Conservation (phyloP, 2,113 vertebrate species). For the Xiphophorus hellerii region DNA sequence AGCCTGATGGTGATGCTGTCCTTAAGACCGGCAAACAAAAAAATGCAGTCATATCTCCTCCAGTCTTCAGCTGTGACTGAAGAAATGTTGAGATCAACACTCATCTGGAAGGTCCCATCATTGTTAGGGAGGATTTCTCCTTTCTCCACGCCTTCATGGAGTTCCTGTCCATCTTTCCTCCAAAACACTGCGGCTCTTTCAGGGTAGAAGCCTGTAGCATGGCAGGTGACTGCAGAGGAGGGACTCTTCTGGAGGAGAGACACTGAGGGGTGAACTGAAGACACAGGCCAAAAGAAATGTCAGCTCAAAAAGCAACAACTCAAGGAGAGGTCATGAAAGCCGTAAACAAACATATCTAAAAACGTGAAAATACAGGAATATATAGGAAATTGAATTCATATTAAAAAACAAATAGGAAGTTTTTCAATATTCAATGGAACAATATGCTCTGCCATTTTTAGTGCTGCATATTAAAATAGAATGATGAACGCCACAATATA, state of each 20-base stretch:
- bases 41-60: constrained; percentile 40
- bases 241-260: constrained; percentile 15
- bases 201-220: constrained; percentile 7
- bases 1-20: constrained; percentile 5
- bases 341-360: not conserved
- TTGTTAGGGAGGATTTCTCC: constrained; percentile 55
- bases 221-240: constrained; percentile 6
- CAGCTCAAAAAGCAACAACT: not conserved
- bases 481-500: no score
- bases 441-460: no score
- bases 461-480: no score
- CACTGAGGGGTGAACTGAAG: not conserved
- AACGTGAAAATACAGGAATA: no score
- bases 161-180: constrained; percentile 5
- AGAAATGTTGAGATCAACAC: constrained; percentile 13
- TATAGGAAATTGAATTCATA: no score
- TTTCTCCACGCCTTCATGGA: constrained; percentile 37
- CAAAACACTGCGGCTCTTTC: not conserved
- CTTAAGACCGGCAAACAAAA: constrained; percentile 20
- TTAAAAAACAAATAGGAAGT: no score
- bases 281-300: not conserved
- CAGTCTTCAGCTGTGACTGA: constrained; percentile 13
- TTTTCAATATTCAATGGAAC: no score
- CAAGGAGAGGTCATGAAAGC: not conserved
- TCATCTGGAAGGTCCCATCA: constrained; percentile 63